Conservation (phyloP, 2,888 invertebrate species). For the Hipparchia sbordonii region DNA sequence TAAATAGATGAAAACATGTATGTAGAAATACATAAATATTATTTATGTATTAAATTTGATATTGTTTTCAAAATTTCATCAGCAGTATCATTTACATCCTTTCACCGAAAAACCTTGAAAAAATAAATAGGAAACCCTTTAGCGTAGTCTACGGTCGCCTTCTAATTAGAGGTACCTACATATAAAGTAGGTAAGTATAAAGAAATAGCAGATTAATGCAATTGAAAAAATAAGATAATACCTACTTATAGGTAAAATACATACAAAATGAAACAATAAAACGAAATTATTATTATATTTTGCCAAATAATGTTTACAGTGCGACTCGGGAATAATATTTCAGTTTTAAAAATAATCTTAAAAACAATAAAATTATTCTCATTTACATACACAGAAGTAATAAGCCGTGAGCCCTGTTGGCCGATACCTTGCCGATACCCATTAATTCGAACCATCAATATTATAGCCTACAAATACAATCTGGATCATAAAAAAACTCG, state of each 20-base stretch:
- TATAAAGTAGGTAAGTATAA: too few species aligned
- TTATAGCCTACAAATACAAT: not conserved
- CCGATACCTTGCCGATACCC: too few species aligned
- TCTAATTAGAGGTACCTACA: too few species aligned
- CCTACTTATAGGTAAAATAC: not conserved
- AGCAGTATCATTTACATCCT: slow-evolving; percentile 62
- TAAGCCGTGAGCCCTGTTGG: too few species aligned
- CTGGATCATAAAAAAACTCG: not conserved
- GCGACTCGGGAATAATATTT: not conserved
- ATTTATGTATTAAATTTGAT: slow-evolving; percentile 84
- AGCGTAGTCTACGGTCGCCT: too few species aligned
- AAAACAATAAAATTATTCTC: not conserved
- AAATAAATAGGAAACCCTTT: not conserved
- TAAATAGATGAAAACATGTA: slow-evolving; percentile 79
- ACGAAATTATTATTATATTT: slow-evolving; percentile 5
- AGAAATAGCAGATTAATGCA: too few species aligned
- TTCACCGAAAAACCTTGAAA: not conserved
- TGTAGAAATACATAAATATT: slow-evolving; percentile 81
- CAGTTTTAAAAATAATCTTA: slow-evolving; percentile 6
- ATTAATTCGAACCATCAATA: too few species aligned
- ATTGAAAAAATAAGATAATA: not conserved
- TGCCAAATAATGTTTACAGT: slow-evolving; percentile 1
- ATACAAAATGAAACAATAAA: not conserved
- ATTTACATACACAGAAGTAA: not conserved
- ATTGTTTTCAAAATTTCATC: slow-evolving; percentile 81